Base-by-base conservation (phyloP, 1,140 invertebrate genomes). In the Euura lappo region DNA sequence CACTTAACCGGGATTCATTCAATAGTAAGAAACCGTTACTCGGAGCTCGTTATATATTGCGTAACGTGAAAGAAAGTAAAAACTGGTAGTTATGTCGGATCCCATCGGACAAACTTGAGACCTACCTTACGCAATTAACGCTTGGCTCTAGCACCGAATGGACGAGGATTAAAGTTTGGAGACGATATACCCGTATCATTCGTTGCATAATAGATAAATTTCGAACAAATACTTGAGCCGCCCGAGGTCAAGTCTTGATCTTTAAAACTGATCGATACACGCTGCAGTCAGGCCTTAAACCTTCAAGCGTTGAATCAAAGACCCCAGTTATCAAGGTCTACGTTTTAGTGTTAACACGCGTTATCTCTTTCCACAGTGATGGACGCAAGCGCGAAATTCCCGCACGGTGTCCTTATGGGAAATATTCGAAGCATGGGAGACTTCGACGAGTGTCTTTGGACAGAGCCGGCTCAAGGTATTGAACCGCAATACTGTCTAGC, bases 371-470 rank as follows among this genome's bases (percentile, higher is more conserved):
- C 28, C 45, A 0, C 69, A 70, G 69, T 70, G 69, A 70, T 70
- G 69, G 69, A 70, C 69, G 69, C 69, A 3, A 70, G 42, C 5
- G 44, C 42, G 11, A 70, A 70, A 45, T 70, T 44, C 42, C 69
- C 69, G 8, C 45, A 42, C 13, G 69, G 69, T 45, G 44, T 47
- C 7, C 45, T 70, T 44, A 44, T 45, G 42, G 69, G 69, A 44
- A 70, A 70, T 47, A 70, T 70, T 2, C 69, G 69, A 6, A 13
- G n/a, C 28, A 44, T 70, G 69, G 69, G 69, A 4, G 45, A 46
- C 13, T 70, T 70, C 45, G 69, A 70, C 45, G 28, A 70, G 45
- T 70, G 69, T 70, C 44, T 70, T 6, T 44, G 69, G 69, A 47
- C 28, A 44, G n/a, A 70, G 8, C 44, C 45, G 5, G 45, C 8